These are phyloP conservation scores for Tribolium madens DNA, from an alignment of 1,140 invertebrate genomes.

Conservation along the genomic window DNA sequence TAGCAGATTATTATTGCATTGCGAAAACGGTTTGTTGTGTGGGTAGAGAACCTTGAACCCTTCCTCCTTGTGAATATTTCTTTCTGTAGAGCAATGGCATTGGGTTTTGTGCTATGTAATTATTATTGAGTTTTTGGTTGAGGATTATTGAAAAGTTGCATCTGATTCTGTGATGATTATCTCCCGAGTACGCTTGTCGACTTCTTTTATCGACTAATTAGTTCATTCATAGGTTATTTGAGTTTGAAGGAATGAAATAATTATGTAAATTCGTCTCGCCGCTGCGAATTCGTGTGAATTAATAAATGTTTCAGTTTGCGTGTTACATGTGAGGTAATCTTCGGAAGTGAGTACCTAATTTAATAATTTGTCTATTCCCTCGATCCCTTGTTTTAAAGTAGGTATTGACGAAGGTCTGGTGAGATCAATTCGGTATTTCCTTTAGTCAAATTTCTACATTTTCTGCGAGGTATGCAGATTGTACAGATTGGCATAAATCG, in stretches of 20 bases:
- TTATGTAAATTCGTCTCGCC: constrained; percentile 17
- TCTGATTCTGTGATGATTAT: neutral
- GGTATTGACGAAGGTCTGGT: too few species aligned
- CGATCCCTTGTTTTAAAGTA: neutral
- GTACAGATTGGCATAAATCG: neutral
- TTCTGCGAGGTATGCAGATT: neutral
- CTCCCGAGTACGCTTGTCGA: too few species aligned
- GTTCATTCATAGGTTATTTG: constrained; percentile 11
- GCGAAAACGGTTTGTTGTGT: neutral
- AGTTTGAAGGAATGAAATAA: constrained; percentile 16
- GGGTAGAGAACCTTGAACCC: constrained; percentile 16
- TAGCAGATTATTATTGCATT: neutral
- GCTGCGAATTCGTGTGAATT: neutral
- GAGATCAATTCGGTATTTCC: neutral
- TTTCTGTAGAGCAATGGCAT: constrained; percentile 18
- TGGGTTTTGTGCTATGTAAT: constrained; percentile 22
- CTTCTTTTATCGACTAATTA: neutral
- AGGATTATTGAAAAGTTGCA: neutral
- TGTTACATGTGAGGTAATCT: constrained; percentile 10
- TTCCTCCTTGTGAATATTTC: constrained; percentile 13
- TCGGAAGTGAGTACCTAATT: neutral
- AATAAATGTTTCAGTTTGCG: constrained; percentile 4
- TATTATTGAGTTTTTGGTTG: neutral
- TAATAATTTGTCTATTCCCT: neutral
- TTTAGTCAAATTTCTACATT: neutral